phyloP scores from a whole-genome alignment of 2,797 vertebrate genomes.

The Chrosomus eos region DNA sequence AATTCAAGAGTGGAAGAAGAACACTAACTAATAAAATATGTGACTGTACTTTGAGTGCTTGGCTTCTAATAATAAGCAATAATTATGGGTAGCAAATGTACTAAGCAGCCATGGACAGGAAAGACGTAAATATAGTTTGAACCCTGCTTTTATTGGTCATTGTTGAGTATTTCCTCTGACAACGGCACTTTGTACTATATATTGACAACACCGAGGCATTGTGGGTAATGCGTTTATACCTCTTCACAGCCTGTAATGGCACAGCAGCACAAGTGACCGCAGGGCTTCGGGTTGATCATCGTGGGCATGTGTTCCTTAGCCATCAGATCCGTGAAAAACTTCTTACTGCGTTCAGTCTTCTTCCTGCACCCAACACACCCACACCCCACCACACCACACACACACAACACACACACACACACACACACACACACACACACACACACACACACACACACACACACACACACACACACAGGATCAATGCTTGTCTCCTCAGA shows the following conservation, averaged over 20 bases:
- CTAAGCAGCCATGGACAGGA: neutral
- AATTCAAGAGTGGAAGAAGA: neutral
- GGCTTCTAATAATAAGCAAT: neutral
- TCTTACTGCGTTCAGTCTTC: slow-evolving; percentile 93
- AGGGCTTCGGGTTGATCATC: slow-evolving; percentile 97
- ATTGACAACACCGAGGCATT: neutral
- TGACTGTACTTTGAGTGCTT: too few species aligned
- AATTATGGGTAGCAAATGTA: neutral
- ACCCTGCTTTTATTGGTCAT: neutral
- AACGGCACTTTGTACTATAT: too few species aligned
- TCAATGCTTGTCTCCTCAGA: neutral
- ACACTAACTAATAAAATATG: neutral
- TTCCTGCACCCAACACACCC: slow-evolving; percentile 80
- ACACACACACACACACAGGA: slow-evolving; percentile 34
- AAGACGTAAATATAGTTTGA: neutral
- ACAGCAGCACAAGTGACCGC: slow-evolving; percentile 95
- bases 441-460: slow-evolving; percentile 23
- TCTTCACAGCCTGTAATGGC: slow-evolving; percentile 91
- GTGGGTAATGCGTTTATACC: slow-evolving; percentile 72
- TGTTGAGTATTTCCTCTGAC: neutral
- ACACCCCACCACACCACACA: too few species aligned
- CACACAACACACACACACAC: slow-evolving; percentile 20
- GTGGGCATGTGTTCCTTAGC: slow-evolving; percentile 89
- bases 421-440: slow-evolving; percentile 34
- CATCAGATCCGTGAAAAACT: slow-evolving; percentile 93